Base-by-base conservation (phyloP, 2,113 vertebrate species). In the Rhinoderma darwinii region DNA sequence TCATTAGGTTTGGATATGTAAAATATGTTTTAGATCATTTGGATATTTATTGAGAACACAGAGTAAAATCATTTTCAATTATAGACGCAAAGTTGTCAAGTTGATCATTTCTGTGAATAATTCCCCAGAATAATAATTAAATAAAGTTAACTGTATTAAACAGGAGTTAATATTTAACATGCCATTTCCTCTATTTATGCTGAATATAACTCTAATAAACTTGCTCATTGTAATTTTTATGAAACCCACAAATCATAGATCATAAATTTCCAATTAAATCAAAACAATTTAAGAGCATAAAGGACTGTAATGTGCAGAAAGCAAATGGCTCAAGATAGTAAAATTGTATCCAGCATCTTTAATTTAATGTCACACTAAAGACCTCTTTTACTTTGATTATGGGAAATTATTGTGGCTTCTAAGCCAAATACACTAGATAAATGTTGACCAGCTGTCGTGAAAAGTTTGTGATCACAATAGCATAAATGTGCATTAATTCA, bases 251-350 rank as follows among this genome's bases (percentile, higher is more conserved):
- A 76, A 84, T 84, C 70, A 84, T 61, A 84, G n/a, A 75, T 73
- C 72, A 84, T 84, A 75, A 76, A 84, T 84, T 84, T 75, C 51
- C 37, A 76, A 84, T 84, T 84, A 75, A 61, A 75, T 61, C 35
- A 72, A 61, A 74, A 84, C 50, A 61, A 73, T 75, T 41, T 76
- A 59, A n/a, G 25, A 25, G 35, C 72, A 61, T 43, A 61, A 84
- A 43, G 17, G 37, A 30, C 50, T 22, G 7, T 25, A 75, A 84
- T 41, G 70, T 56, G 37, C 51, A 61, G 44, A 47, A 66, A 84
- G 83, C 4, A 61, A 61, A 35, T 73, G 66, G 41, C 41, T 41
- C 39, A 35, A 30, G 39, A 54, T 41, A 32, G 25, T 76, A 44
- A 54, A 22, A 76, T 59, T 37, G 17, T 43, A 59, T 84, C 22